Conservation (phyloP, 2,888 invertebrate species). For the Barypeithes pellucidus region DNA sequence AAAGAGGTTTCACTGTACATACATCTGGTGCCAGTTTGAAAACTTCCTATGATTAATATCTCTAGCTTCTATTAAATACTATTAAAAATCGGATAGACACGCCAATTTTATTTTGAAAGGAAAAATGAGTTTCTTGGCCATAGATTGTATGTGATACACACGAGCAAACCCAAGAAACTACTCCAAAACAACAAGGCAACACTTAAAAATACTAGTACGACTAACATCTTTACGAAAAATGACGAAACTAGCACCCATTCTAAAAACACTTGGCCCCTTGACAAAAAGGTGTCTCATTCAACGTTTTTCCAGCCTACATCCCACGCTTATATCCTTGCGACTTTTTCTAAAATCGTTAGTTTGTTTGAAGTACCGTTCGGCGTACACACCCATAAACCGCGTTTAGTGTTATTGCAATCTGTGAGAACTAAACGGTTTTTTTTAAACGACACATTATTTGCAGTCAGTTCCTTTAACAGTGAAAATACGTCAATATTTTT, state of each 20-base stretch:
- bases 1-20: too few species aligned
- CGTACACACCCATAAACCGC: background rate
- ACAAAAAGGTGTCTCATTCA: conserved; percentile 48
- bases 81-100: too few species aligned
- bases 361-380: conserved; percentile 1
- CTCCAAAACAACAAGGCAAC: conserved; percentile 11
- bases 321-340: conserved; percentile 29
- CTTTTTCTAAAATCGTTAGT: conserved; percentile 20
- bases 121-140: too few species aligned
- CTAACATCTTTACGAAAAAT: conserved; percentile 43
- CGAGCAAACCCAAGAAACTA: background rate
- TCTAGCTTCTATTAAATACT: too few species aligned
- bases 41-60: too few species aligned
- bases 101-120: too few species aligned
- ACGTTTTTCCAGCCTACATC: conserved; percentile 29
- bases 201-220: conserved; percentile 29
- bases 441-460: too few species aligned
- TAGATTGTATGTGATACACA: too few species aligned
- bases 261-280: conserved; percentile 48
- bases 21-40: too few species aligned
- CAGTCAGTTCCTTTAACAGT: too few species aligned
- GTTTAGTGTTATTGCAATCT: background rate
- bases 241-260: conserved; percentile 44
- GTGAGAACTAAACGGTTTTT: too few species aligned
- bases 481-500: too few species aligned